Base-by-base conservation (phyloP, 2,888 invertebrate species). In the Pseudococcus jackbeardsleyi region DNA sequence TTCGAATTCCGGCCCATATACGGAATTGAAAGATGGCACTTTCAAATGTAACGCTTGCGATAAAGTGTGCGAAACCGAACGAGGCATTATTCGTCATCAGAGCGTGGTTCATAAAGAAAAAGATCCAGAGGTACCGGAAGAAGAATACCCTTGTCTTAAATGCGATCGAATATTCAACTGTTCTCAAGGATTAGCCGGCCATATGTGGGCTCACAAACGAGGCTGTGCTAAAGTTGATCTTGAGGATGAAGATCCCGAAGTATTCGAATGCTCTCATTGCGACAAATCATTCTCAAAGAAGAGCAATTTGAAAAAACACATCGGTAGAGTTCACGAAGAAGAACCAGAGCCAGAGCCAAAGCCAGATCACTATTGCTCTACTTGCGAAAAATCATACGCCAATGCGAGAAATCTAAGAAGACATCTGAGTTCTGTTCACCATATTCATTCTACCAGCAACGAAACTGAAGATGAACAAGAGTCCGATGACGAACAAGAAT, bases 151-250 rank as follows among this genome's bases (percentile, higher is more conserved):
- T 19, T 82, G 79, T 22, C 1, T 46, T 7, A 1, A 11, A 6
- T 82, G 79, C 22, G 46, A 82, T 82, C 79, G 79, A 17, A 46
- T 46, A 0, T 82, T 82, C 46, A 42, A n/a, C 19, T 33, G 19
- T 46, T 22, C n/a, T 11, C 42, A 82, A 46, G 79, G 42, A 7
- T 46, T 82, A 17, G 46, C 79, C 33, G 46, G 79, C 0, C 79
- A 82, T 82, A 82, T 46, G 79, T 82, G 26, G 39, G n/a, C 11
- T 15, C 79, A 79, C n/a, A 79, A 79, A 79, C 68, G 68, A 19
- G 59, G 59, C 17, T 12, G 26, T 26, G 68, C 22, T 12, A 42
- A n/a, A n/a, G 79, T 42, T 1, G 8, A 0, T 22, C 48, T 50
- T 12, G 42, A 79, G 0, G 79, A 59, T 5, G 42, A 42, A 42